Evolutionary conservation across 2,888 invertebrate genomes (phyloP), one percentile per base, ranked within the genome.

Genomic region (Cerastis rubricosa): DNA sequence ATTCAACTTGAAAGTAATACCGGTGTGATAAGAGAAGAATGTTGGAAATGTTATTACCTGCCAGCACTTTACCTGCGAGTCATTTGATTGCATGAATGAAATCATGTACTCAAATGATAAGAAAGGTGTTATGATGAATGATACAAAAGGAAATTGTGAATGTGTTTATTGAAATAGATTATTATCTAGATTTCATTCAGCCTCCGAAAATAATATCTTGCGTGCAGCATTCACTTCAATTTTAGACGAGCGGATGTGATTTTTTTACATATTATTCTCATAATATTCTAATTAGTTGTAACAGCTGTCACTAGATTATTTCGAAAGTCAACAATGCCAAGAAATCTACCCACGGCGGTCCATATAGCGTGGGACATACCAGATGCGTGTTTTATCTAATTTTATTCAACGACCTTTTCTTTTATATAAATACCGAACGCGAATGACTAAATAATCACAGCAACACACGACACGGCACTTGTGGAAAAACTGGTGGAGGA

Each of bases 301-400:
- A 74, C 71, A 73, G 49, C 69, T 64, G 69, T 74, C 74, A 69
- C 35, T 80, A 64, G 61, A 78, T 79, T 17, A 84, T 84, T 80
- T 80, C 74, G 79, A 88, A 87, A 83, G 87, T 81, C 73, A 67
- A 82, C 84, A 83, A 88, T 83, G 85, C 80, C 78, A 83, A 82
- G 85, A 76, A 77, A 72, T 76, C 86, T 69, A 77, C 83, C 74
- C 70, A 83, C 80, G 66, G 29, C 45, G 35, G 72, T 67, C 67
- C 40, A 65, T 71, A 72, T 5, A 51, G 83, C 78, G 79, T 83
- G 87, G 81, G 79, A 74, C 45, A 83, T 71, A 71, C 68, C 76
- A 78, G 71, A 73, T 85, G 75, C 64, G 45, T 67, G 74, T 77
- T 76, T 76, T 74, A 76, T 88, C 80, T 80, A 87, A 84, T 87